These are phyloP conservation scores for Hyles euphorbiae DNA, from an alignment of 1,140 invertebrate species.

Conservation along the genomic window DNA sequence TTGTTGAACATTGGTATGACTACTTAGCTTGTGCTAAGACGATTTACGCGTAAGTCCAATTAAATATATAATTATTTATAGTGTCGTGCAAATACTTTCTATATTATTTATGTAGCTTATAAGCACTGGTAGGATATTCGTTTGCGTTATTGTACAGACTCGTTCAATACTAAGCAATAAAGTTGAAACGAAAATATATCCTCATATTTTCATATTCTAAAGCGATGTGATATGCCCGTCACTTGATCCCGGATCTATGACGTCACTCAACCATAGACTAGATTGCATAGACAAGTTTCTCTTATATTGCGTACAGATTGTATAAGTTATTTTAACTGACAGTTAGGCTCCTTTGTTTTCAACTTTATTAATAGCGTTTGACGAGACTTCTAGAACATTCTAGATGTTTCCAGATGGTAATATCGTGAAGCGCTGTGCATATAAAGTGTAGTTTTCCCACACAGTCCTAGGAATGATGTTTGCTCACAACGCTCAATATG, in stretches of 20 bases:
- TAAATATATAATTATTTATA: constrained; percentile 35
- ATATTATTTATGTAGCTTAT: constrained; percentile 64
- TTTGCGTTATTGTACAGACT: constrained; percentile 59
- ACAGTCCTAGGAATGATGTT: constrained; percentile 3
- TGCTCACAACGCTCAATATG: constrained; percentile 19
- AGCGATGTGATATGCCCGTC: constrained; percentile 67
- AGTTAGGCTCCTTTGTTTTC: constrained; percentile 14
- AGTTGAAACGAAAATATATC: constrained; percentile 34
- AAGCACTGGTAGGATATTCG: constrained; percentile 53
- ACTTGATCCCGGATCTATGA: constrained; percentile 27
- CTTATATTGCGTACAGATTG: constrained; percentile 16
- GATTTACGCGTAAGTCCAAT: constrained; percentile 24
- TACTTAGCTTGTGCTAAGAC: constrained; percentile 17
- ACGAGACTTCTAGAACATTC: too few species aligned
- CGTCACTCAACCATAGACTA: neutral
- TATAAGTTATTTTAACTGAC: constrained; percentile 5
- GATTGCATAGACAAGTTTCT: neutral
- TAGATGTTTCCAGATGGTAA: too few species aligned
- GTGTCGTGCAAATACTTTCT: constrained; percentile 37
- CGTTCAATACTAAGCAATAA: constrained; percentile 58
- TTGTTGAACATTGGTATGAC: constrained; percentile 23
- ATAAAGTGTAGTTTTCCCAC: too few species aligned
- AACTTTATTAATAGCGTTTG: too few species aligned
- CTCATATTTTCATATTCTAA: constrained; percentile 58
- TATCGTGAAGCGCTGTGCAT: too few species aligned